Conservation (phyloP, 2,113 vertebrate species). For the Oryzias javanicus region DNA sequence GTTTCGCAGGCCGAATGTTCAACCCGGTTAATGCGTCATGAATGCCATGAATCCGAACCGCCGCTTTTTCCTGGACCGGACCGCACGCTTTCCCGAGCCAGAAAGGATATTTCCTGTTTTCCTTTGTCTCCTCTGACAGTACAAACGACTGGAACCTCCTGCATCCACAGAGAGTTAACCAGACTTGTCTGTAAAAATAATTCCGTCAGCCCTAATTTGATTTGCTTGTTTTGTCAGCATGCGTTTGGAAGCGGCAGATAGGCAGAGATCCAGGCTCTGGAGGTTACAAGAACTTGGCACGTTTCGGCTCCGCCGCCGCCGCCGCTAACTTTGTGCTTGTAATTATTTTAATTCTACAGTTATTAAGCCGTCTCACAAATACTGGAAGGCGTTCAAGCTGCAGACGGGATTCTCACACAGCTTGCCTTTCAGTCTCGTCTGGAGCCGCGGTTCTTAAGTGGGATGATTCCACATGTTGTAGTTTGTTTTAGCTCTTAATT, state of each 20-base stretch:
- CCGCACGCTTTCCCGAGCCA: neutral
- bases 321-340: slow-evolving; percentile 42
- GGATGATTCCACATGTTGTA: slow-evolving; percentile 48
- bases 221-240: slow-evolving; percentile 26
- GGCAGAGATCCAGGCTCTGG: slow-evolving; percentile 41
- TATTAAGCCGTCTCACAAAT: slow-evolving; percentile 53
- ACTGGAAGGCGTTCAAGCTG: slow-evolving; percentile 47
- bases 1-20: neutral
- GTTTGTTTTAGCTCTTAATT: slow-evolving; percentile 45
- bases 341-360: slow-evolving; percentile 64
- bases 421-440: slow-evolving; percentile 39
- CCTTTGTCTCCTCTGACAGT: too few species aligned
- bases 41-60: slow-evolving; percentile 46
- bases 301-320: slow-evolving; percentile 19
- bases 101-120: too few species aligned
- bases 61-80: slow-evolving; percentile 21
- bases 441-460: slow-evolving; percentile 44
- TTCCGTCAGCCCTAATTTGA: slow-evolving; percentile 30
- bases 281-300: slow-evolving; percentile 34
- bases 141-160: neutral
- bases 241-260: slow-evolving; percentile 43
- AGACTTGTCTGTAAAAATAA: slow-evolving; percentile 34
- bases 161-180: slow-evolving; percentile 28
- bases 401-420: slow-evolving; percentile 48
- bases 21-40: slow-evolving; percentile 47